Evolutionary conservation across 2,797 vertebrate genomes (phyloP), one percentile per base, ranked within the genome.

Genomic region (Aeoliscus strigatus): DNA sequence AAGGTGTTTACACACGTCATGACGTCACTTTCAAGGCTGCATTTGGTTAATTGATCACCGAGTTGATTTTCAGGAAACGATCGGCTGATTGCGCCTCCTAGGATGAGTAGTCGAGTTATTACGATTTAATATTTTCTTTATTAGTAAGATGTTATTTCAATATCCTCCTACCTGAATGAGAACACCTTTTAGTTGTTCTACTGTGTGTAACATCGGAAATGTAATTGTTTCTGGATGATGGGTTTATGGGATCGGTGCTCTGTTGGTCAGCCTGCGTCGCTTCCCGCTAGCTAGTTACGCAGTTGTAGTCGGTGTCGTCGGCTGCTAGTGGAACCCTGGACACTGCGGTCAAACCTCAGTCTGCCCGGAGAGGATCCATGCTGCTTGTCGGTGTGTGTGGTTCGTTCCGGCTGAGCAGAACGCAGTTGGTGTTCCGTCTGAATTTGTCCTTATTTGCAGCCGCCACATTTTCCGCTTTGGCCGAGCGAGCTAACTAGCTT

Each of bases 241-340:
- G 3, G 54, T 30, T 75, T 40, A 34, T 21, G 28, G 12, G 0
- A 26, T 77, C 75, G 38, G 34, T 4, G 53, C 17, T 86, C 77
- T 37, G 46, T 18, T 72, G 36, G 2, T 60, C 3, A 14, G 13
- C 64, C 80, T 75, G 60, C 24, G 44, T 27, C 49, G 21, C 60
- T 73, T 73, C 59, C 56, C 50, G 74, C 71, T 72, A 69, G 70
- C 77, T 83, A 60, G 77, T 77, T 77, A 66, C 77, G 79, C 77
- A 82, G 73, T 60, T 74, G 60, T 71, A 31, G 56, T 46, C 37
- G 17, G 12, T 41, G 44, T 67, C 53, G 36, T n/a, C n/a, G 64
- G 55, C 64, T 77, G 62, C 65, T 68, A 73, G 32, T 54, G 2
- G 39, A 74, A 52, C 56, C 52, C 55, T 35, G 62, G 54, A 75